These are phyloP conservation scores for Mus caroli DNA, from an alignment of 2,797 vertebrate species.

Conservation along the genomic window DNA sequence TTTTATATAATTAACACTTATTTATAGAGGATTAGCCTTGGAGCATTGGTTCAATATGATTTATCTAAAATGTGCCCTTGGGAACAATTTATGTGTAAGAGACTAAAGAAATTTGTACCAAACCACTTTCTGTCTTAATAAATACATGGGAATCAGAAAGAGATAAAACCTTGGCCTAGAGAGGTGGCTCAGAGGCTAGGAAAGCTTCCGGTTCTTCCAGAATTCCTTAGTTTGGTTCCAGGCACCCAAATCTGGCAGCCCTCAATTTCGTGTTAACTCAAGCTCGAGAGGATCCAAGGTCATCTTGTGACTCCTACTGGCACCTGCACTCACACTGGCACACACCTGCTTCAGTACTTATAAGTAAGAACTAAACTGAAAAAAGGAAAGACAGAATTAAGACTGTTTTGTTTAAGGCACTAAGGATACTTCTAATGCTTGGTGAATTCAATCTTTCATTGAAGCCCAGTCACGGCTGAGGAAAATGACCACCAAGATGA, in stretches of 20 bases:
- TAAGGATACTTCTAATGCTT: slow-evolving; percentile 60
- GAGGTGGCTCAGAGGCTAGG: not conserved
- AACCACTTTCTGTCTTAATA: not conserved
- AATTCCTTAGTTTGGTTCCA: not conserved
- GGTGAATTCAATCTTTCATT: slow-evolving; percentile 52
- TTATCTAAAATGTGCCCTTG: slow-evolving; percentile 1
- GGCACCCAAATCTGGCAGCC: not conserved
- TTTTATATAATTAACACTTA: not conserved
- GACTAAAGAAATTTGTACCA: slow-evolving; percentile 2
- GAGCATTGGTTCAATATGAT: not conserved
- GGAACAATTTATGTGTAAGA: slow-evolving; percentile 32
- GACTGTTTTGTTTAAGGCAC: slow-evolving; percentile 61
- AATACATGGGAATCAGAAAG: slow-evolving; percentile 20
- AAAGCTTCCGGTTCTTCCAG: not conserved
- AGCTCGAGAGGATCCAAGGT: not conserved
- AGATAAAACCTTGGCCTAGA: not conserved
- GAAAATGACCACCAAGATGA: slow-evolving; percentile 61
- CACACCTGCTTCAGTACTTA: not conserved
- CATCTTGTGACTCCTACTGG: not conserved
- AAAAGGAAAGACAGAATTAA: slow-evolving; percentile 50
- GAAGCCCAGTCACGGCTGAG: slow-evolving; percentile 30
- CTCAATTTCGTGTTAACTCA: not conserved
- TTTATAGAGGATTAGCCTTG: not conserved
- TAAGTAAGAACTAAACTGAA: not conserved
- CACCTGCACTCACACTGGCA: not conserved